Evolutionary conservation across 2,888 invertebrate genomes (phyloP).

Genomic region (Pollenia labialis): DNA sequence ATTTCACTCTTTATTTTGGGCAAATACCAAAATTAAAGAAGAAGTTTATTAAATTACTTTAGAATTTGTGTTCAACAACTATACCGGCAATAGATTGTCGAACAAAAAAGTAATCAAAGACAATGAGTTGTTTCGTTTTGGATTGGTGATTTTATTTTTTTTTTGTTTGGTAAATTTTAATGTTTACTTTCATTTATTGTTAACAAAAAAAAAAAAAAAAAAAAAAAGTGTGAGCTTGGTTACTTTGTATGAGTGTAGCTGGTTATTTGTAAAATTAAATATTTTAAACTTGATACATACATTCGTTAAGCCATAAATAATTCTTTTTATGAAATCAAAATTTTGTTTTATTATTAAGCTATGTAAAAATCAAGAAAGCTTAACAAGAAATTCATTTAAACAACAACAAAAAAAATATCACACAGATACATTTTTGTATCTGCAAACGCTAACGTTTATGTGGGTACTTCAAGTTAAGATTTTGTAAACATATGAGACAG

Average conservation of each 20-base stretch:
- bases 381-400: constrained; percentile 26
- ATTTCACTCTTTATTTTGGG: constrained; percentile 50
- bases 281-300: constrained; percentile 74
- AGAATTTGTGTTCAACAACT: constrained; percentile 50
- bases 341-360: constrained; percentile 31
- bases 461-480: constrained; percentile 37
- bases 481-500: constrained; percentile 48
- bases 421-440: not conserved
- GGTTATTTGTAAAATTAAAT: constrained; percentile 23
- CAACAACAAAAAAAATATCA: constrained; percentile 4
- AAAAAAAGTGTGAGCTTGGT: not conserved
- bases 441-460: not conserved
- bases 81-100: constrained; percentile 15
- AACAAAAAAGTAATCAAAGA: constrained; percentile 34
- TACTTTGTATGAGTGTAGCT: not conserved
- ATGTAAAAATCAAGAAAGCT: constrained; percentile 35
- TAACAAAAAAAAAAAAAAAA: not conserved
- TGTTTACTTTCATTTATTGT: constrained; percentile 66
- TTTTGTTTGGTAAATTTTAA: constrained; percentile 31
- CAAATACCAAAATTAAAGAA: constrained; percentile 13
- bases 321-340: constrained; percentile 76
- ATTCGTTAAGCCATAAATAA: constrained; percentile 79
- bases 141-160: constrained; percentile 25
- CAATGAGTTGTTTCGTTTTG: constrained; percentile 15
- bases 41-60: constrained; percentile 3